Evolutionary conservation across 2,113 vertebrate species (phyloP).

Genomic region (Burhinus bistriatus): DNA sequence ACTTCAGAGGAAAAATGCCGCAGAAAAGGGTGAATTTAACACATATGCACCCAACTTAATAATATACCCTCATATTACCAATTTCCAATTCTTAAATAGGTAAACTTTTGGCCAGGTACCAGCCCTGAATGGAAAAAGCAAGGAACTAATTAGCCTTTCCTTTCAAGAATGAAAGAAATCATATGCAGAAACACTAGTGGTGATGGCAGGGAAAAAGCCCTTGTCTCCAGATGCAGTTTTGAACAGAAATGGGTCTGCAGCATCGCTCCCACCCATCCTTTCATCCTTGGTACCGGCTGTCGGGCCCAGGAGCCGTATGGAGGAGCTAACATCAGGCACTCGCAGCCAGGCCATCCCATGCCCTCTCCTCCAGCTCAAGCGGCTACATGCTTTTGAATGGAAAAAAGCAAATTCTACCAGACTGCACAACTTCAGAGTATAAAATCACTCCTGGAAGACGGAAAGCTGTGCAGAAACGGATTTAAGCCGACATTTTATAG

Average conservation of each 20-base stretch:
- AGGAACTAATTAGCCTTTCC: slow-evolving; percentile 4
- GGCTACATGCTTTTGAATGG: neutral
- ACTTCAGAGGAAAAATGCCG: neutral
- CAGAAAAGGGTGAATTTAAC: neutral
- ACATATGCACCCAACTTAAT: neutral
- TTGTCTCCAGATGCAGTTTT: neutral
- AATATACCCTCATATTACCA: fast-evolving
- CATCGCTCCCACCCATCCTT: neutral
- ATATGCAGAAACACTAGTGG: neutral
- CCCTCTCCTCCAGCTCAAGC: neutral
- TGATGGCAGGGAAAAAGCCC: neutral
- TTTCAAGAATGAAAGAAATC: neutral
- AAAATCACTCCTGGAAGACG: neutral
- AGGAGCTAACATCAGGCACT: neutral
- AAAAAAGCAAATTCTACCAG: neutral
- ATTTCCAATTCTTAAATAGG: neutral
- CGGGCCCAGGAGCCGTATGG: fast-evolving
- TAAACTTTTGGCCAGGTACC: neutral
- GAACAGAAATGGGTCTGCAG: neutral
- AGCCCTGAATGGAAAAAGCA: neutral
- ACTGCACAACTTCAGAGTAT: neutral
- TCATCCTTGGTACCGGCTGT: neutral
- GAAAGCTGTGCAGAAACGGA: neutral
- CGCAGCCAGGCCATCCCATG: neutral
- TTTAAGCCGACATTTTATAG: neutral